Base-by-base conservation (phyloP, 2,113 vertebrate species). In the Onychorhynchus coronatus region DNA sequence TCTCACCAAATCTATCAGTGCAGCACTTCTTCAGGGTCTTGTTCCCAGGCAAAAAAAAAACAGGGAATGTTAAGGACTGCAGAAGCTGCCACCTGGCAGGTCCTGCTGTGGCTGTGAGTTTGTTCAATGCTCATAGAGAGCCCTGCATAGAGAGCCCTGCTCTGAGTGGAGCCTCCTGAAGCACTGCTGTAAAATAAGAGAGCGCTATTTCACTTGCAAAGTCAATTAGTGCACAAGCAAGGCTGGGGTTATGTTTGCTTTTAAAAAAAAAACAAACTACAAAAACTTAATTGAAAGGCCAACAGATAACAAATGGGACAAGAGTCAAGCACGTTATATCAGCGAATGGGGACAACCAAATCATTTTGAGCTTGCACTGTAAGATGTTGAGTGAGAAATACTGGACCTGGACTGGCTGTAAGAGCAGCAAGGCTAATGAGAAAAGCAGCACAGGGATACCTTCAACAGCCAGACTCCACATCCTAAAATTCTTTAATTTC, bases 401-500 rank as follows among this genome's bases (percentile, higher is more conserved):
- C 42, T 55, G 37, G 42, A 41, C 21, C 30, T 28, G 42, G 50
- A 5, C 24, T 3, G 47, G 85, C 63, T 62, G 27, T 8, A 42
- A 31, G 37, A 56, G 4, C 19, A 70, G 77, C 10, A 47, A 50
- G 55, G 65, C 67, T 91, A 50, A 94, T 65, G 90, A 78, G 82
- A 94, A 90, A 88, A 86, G 92, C 90, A 93, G 79, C 78, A n/a
- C 55, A 44, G 42, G 71, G 37, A n/a, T 56, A 37, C 65, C 77
- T 83, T 42, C 85, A 58, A 70, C 11, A 7, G 74, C 61, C 92
- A 90, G 82, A 53, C 65, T 77, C 63, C 28, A 84, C 59, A 74
- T 78, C 85, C 88, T 84, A 68, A 86, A 96, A 81, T 44, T 67
- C 90, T 92, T 84, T 75, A 7, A 84, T 92, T 92, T 88, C 92